Conservation (phyloP, 2,888 invertebrate species). For the Portevinia maculata region DNA sequence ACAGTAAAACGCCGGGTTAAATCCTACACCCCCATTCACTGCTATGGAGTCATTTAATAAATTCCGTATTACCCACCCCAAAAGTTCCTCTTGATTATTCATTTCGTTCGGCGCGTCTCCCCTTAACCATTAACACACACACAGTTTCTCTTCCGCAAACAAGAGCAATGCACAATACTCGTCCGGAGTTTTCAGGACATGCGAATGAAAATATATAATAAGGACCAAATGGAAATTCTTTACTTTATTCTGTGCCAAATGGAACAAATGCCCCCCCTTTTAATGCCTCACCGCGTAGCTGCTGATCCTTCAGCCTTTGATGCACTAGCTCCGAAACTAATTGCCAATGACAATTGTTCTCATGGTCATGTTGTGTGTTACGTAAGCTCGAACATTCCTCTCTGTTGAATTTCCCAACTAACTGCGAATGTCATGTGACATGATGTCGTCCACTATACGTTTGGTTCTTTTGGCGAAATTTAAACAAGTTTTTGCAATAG, state of each 20-base stretch:
- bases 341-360: constrained; percentile 66
- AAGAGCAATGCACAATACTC: constrained; percentile 27
- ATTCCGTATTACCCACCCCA: constrained; percentile 51
- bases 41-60: constrained; percentile 28
- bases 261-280: constrained; percentile 51
- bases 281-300: constrained; percentile 1
- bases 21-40: background rate
- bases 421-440: constrained; percentile 16
- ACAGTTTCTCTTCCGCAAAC: constrained; percentile 51
- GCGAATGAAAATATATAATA: constrained; percentile 55
- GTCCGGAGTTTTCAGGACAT: constrained; percentile 45
- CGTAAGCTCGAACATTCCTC: constrained; percentile 34
- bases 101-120: constrained; percentile 34
- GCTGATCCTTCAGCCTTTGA: constrained; percentile 40
- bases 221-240: constrained; percentile 27
- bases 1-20: background rate
- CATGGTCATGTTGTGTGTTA: constrained; percentile 51
- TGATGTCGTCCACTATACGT: constrained; percentile 1
- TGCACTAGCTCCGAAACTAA: constrained; percentile 63
- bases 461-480: constrained; percentile 39
- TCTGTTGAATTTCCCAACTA: constrained; percentile 27
- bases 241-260: constrained; percentile 34
- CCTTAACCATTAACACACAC: constrained; percentile 30
- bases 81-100: constrained; percentile 65
- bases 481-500: constrained; percentile 52